Evolutionary conservation across 2,797 vertebrate genomes (phyloP), one percentile per base, ranked within the genome.

Genomic region (Rachycentron canadum): DNA sequence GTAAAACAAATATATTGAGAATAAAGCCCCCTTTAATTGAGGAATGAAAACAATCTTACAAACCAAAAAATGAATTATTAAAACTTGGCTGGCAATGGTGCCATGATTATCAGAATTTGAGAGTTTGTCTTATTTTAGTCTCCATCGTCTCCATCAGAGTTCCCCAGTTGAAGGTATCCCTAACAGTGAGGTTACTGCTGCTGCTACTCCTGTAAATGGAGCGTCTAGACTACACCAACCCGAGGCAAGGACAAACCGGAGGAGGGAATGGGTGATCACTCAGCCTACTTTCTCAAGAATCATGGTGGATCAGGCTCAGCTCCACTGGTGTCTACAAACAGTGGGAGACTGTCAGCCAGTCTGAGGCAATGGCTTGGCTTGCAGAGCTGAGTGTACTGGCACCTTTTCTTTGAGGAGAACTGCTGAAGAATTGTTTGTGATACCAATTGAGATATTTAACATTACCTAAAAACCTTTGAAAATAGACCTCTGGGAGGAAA

Each of bases 281-380:
- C 76, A 89, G 77, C 88, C 89, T 86, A 86, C 69, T 90, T 92
- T 88, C 82, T 86, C 53, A 86, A 89, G 78, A 78, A 82, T 66
- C 50, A n/a, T 43, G 43, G 49, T 79, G 82, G 89, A 86, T 83
- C 72, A 62, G 76, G n/a, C 73, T 84, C 50, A 52, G 69, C 76
- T 87, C 76, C 30, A 34, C n/a, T 45, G 76, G 69, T 47, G 65
- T 86, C 81, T 71, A 57, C 63, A 63, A 79, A 85, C 70, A 85
- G 28, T 3, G 55, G 81, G 58, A 68, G 45, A 79, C 50, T 87
- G 69, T 76, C 61, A 72, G 68, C 41, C 70, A 70, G 26, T 64
- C 63, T 59, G 77, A 84, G 69, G 77, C 49, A 6, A 69, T 5
- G 52, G 52, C 68, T 74, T 72, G 64, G 41, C n/a, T 67, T 60